Evolutionary conservation across 1,140 invertebrate species (phyloP), one percentile per base, ranked within the genome.

Genomic region (Drosophila sturtevanti): DNA sequence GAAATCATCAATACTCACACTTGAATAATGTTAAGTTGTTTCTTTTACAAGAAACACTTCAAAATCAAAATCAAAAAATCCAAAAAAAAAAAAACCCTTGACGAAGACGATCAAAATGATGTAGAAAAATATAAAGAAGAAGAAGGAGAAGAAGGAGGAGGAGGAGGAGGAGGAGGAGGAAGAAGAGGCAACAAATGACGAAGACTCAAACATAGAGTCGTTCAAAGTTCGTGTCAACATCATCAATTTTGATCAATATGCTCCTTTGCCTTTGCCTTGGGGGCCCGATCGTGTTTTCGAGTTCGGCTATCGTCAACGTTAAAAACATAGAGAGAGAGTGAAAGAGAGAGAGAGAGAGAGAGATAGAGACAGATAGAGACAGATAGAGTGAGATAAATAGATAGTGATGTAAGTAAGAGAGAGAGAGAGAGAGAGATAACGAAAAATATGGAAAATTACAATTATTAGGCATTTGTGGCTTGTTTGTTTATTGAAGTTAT

Each of bases 181-280:
- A 51, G 51, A 71, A 51, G 31, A 63, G 63, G 67, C 63, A 48
- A 56, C 48, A 31, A 48, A 35, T 59, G 68, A 65, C 58, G 77
- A 68, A 66, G 77, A 70, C 73, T 24, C 54, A 38, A 73, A 73
- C 64, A 41, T 48, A 21, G 62, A 70, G 68, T 79, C 82, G 79
- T 89, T 87, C 84, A 89, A 89, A 89, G 84, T 89, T 89, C 84
- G 84, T 89, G 84, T 89, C 84, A 89, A 89, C 84, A 89, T 89
- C 84, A 89, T 89, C 84, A 89, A 89, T 89, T 89, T 87, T 89
- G 85, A 89, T 89, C 84, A 89, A 74, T 89, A 87, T 77, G 84
- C 72, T 75, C 72, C 72, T 75, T 75, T 75, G 72, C 72, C 72
- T 75, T 75, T 75, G 72, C 64, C 72, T 75, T 54, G 5, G 72